Evolutionary conservation across 2,113 vertebrate genomes (phyloP), one percentile per base, ranked within the genome.

Genomic region (Naja naja): DNA sequence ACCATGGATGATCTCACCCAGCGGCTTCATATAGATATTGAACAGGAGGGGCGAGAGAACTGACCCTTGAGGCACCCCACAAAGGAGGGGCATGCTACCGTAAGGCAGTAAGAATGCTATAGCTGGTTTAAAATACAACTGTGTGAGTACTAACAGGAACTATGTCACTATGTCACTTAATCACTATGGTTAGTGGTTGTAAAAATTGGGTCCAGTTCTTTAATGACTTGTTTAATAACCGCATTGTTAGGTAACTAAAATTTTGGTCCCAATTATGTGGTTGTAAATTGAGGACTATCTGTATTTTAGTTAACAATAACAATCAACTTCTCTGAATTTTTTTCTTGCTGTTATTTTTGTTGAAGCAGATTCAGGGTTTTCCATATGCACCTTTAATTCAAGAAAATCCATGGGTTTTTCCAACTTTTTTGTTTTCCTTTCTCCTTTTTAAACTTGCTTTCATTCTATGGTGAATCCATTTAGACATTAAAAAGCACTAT

Each of bases 381-480:
- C 94, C 87, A 34, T 39, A 91, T 90, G 47, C 20, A 93, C 92
- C 89, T 94, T 60, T 89, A 85, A 12, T 91, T 95, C 86, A 91
- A 87, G 64, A 0, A 74, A 34, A 74, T 39, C 5, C n/a, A 74
- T n/a, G n/a, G 2, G 16, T 39, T 74, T 74, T 39, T 16, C 5
- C 69, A 74, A 74, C n/a, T 74, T 16, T 23, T 52, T 5, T 58
- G 30, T 5, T 53, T 27, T n/a, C 2, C 7, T 54, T 0, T 87
- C 93, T 9, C 11, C 89, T 94, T 74, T 20, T 74, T 74, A 96
- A 94, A 91, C 91, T 69, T 89, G 49, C 94, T 94, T 90, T 95
- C 92, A 55, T 92, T 90, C 94, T 85, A 4, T 52, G 91, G 92
- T 94, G 94, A 96, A 94, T 85, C 94, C 90, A 93, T 93, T 93